phyloP scores from a whole-genome alignment of 2,113 vertebrate genomes.

The Sceloporus undulatus region DNA sequence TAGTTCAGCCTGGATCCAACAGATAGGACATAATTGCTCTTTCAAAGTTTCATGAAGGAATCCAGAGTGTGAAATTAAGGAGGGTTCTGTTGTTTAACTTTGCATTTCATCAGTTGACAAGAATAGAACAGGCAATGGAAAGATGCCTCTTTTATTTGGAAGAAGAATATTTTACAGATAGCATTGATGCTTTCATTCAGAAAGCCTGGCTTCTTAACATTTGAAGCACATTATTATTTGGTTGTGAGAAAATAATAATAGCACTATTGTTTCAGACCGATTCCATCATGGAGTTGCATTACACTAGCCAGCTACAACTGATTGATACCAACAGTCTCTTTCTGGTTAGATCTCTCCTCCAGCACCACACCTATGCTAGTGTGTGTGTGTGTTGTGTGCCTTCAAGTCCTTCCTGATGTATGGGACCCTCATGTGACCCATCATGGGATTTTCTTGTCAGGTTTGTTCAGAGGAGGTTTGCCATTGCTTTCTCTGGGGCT shows the following conservation, averaged over 20 bases:
- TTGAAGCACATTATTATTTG: slow-evolving; percentile 50
- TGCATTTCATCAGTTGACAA: slow-evolving; percentile 67
- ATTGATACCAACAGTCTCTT: background rate
- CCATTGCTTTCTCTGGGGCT: too few species aligned
- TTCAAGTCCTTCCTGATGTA: too few species aligned
- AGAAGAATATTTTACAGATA: slow-evolving; percentile 49
- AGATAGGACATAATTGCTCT: slow-evolving; percentile 78
- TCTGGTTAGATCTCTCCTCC: too few species aligned
- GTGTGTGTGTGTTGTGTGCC: too few species aligned
- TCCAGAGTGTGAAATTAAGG: slow-evolving; percentile 81
- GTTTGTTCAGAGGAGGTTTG: too few species aligned
- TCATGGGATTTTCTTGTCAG: too few species aligned
- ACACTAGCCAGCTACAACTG: too few species aligned
- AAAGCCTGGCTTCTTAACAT: slow-evolving; percentile 48
- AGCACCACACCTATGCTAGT: too few species aligned
- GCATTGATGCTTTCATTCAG: slow-evolving; percentile 56
- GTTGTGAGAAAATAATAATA: background rate
- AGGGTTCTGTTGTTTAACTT: slow-evolving; percentile 71
- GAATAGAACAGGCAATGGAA: slow-evolving; percentile 36
- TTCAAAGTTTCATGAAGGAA: slow-evolving; percentile 80
- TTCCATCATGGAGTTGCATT: too few species aligned
- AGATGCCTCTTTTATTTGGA: slow-evolving; percentile 59
- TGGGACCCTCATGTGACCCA: too few species aligned
- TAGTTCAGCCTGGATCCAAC: slow-evolving; percentile 75
- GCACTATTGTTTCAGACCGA: background rate